Evolutionary conservation across 2,888 invertebrate species (phyloP).

Genomic region (Homarus gammarus): DNA sequence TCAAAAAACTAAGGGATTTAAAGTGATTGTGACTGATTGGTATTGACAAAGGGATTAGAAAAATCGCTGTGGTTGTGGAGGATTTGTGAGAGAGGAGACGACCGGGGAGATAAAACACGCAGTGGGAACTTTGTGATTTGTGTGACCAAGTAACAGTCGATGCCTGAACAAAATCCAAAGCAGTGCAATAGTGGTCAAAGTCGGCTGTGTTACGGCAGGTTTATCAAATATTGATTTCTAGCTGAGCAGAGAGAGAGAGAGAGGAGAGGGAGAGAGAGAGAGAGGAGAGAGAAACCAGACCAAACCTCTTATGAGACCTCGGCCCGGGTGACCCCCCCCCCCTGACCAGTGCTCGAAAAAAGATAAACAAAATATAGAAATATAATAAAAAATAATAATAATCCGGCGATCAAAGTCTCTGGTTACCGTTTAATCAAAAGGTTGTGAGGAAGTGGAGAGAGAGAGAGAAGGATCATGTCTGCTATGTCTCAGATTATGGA

Average conservation of each 20-base stretch:
- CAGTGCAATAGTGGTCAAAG: constrained; percentile 40
- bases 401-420: constrained; percentile 9
- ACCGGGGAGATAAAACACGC: background rate
- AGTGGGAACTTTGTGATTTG: background rate
- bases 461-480: constrained; percentile 30
- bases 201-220: constrained; percentile 26
- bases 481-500: constrained; percentile 67
- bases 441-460: constrained; percentile 16
- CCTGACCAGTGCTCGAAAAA: constrained; percentile 38
- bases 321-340: background rate
- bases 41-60: constrained; percentile 32
- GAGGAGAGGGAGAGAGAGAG: constrained; percentile 3
- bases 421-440: background rate
- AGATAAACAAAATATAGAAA: background rate
- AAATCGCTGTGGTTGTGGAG: constrained; percentile 14
- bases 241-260: constrained; percentile 22
- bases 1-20: background rate
- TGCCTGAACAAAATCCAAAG: constrained; percentile 31
- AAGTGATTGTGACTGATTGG: constrained; percentile 12
- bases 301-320: background rate
- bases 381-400: background rate
- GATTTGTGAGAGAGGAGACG: constrained; percentile 38
- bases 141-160: constrained; percentile 24
- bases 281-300: background rate
- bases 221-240: constrained; percentile 53